phyloP scores from a whole-genome alignment of 2,888 invertebrate genomes.

The Tricholauxania praeusta region DNA sequence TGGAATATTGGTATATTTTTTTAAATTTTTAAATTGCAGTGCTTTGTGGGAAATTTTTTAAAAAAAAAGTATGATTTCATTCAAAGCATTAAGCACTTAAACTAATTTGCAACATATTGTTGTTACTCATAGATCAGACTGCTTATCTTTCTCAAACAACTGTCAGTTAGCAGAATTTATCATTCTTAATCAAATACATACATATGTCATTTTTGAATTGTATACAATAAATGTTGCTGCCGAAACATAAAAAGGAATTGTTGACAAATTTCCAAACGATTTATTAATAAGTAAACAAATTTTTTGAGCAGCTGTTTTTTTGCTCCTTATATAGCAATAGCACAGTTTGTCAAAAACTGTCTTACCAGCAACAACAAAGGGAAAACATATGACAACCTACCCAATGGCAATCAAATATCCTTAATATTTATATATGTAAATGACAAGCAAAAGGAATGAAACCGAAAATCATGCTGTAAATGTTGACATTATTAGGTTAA shows the following conservation, averaged over 20 bases:
- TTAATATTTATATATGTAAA: constrained; percentile 9
- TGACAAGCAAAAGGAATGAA: neutral
- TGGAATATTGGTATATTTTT: too few relatives aligned
- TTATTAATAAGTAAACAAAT: neutral
- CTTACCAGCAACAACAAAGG: too few relatives aligned
- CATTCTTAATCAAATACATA: too few relatives aligned
- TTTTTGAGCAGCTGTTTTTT: neutral
- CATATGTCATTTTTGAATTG: too few relatives aligned
- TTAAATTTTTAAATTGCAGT: neutral
- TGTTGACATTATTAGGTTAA: neutral
- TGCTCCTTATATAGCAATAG: neutral
- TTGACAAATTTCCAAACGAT: constrained; percentile 6
- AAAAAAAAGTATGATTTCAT: neutral
- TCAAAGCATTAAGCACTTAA: too few relatives aligned
- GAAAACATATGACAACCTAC: neutral
- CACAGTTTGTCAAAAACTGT: too few relatives aligned
- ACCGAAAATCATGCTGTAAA: neutral
- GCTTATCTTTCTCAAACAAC: too few relatives aligned
- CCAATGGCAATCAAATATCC: constrained; percentile 10
- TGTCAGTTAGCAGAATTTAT: too few relatives aligned
- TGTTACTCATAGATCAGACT: too few relatives aligned
- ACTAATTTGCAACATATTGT: too few relatives aligned
- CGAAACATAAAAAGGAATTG: neutral
- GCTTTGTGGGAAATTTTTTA: neutral
- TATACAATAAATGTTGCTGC: too few relatives aligned